phyloP scores from a whole-genome alignment of 2,113 vertebrate genomes.

The Pampusana beccarii region DNA sequence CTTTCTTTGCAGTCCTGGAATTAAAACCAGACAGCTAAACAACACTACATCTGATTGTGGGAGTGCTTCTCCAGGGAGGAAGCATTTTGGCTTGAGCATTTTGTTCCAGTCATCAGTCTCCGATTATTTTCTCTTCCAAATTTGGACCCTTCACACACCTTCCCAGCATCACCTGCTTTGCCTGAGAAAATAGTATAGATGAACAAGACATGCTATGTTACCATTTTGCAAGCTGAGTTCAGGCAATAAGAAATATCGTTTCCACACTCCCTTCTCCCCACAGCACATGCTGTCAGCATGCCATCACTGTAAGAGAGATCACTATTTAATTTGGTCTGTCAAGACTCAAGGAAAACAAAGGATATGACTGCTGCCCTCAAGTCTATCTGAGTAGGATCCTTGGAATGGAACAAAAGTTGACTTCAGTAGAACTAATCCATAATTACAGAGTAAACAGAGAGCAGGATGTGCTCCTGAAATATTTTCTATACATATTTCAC shows the following conservation, averaged over 20 bases:
- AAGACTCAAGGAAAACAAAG: constrained; percentile 11
- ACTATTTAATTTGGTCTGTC: neutral
- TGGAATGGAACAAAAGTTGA: neutral
- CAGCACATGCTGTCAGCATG: neutral
- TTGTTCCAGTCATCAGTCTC: constrained; percentile 11
- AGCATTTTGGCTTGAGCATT: constrained; percentile 1
- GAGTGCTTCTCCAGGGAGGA: constrained; percentile 17
- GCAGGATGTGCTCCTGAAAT: neutral
- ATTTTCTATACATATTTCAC: neutral
- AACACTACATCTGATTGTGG: neutral
- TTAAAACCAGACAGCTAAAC: constrained; percentile 23
- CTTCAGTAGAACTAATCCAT: neutral
- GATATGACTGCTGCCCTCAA: neutral
- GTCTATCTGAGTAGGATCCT: neutral
- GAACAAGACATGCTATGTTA: neutral
- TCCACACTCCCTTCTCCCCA: neutral
- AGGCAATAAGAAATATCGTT: neutral
- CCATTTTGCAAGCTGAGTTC: neutral
- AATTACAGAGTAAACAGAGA: neutral
- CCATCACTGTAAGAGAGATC: neutral
- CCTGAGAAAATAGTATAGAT: neutral
- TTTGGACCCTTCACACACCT: neutral
- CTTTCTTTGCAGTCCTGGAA: constrained; percentile 21
- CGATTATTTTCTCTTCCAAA: constrained; percentile 6
- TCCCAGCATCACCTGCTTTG: constrained; percentile 18